These are phyloP conservation scores for Distichodus sexfasciatus DNA, from an alignment of 2,797 vertebrate genomes.

Conservation along the genomic window DNA sequence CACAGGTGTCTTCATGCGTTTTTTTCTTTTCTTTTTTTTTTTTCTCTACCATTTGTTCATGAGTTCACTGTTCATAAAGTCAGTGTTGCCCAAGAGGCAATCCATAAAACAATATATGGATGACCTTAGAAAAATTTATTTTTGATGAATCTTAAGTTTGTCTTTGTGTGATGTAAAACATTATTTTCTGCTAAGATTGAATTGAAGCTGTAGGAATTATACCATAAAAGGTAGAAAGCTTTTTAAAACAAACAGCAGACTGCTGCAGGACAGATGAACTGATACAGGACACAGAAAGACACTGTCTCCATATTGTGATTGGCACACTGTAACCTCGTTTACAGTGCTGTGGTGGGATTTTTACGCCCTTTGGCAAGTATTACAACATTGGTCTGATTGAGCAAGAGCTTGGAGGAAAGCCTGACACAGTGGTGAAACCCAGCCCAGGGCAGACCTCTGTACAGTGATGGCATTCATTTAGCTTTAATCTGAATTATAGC, in stretches of 20 bases:
- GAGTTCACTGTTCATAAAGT: neutral
- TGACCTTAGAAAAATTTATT: neutral
- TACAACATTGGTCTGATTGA: neutral
- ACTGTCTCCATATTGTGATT: neutral
- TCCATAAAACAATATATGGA: neutral
- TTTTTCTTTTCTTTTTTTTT: slow-evolving; percentile 25
- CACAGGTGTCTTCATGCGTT: slow-evolving; percentile 72
- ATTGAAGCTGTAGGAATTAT: neutral
- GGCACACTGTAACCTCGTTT: slow-evolving; percentile 8
- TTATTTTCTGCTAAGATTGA: too few species aligned
- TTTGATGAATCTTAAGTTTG: too few species aligned
- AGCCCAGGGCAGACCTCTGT: neutral
- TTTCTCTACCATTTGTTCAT: neutral
- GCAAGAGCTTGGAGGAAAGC: neutral
- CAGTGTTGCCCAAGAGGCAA: neutral
- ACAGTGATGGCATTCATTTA: slow-evolving; percentile 4
- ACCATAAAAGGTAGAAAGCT: neutral
- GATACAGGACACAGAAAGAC: slow-evolving; percentile 16
- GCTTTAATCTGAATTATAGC: neutral
- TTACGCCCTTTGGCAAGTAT: neutral
- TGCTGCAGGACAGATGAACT: slow-evolving; percentile 2
- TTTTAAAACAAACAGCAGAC: slow-evolving; percentile 18
- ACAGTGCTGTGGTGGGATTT: slow-evolving; percentile 3
- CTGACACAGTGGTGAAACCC: neutral
- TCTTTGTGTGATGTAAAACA: too few species aligned